Percentiles rank a stretch among this genome's conserved stretches.
Conservation (phyloP, 2,113 vertebrate species). For the rat (Rattus norvegicus) region GRCr8 NC_086019.1:106520501-106521000, state of each 20-base stretch:
- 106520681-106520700: background rate
- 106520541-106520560: no score
- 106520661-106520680: background rate
- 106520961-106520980: background rate
- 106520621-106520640: no score
- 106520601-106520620: background rate
- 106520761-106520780: background rate
- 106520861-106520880: background rate
- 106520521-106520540: no score
- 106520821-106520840: background rate
- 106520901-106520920: background rate
- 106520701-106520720: background rate
- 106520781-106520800: background rate
- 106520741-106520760: background rate
- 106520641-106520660: background rate
- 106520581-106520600: no score
- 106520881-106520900: background rate
- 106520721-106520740: background rate
- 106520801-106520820: background rate
- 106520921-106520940: background rate
- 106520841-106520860: no score
- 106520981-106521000: background rate
- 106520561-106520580: no score
- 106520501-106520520: no score
- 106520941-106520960: background rate